Evolutionary conservation across 2,113 vertebrate genomes (phyloP).

Genomic region (Actinemys pallida): DNA sequence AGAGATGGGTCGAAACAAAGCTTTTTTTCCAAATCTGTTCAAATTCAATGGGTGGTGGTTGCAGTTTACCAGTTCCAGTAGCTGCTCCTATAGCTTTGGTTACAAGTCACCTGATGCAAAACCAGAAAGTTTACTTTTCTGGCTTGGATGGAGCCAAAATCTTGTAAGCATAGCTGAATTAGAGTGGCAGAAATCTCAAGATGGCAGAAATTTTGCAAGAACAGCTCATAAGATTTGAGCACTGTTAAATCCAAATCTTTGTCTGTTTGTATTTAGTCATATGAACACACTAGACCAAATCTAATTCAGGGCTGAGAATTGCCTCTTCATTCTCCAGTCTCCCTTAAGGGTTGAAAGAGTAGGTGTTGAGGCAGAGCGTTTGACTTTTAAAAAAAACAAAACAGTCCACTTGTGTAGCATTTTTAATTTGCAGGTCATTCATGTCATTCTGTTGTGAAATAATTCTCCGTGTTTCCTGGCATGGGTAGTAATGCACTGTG

Average conservation of each 20-base stretch:
- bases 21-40: background rate
- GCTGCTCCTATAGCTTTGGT: background rate
- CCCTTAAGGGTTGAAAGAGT: background rate
- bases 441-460: background rate
- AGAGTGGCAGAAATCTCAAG: background rate
- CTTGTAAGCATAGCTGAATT: background rate
- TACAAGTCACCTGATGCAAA: background rate
- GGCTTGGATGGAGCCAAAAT: fast-evolving
- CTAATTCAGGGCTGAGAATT: background rate
- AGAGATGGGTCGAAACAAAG: background rate
- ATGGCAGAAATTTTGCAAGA: background rate
- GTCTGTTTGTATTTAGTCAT: background rate
- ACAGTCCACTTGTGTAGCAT: background rate
- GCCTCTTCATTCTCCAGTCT: background rate
- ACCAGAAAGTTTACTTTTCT: background rate
- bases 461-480: background rate
- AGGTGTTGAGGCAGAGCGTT: background rate
- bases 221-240: background rate
- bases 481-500: constrained; percentile 9
- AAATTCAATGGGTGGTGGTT: background rate
- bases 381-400: background rate
- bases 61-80: background rate
- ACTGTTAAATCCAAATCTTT: background rate
- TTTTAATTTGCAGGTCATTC: constrained; percentile 14
- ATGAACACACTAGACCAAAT: fast-evolving